Base-by-base conservation (phyloP, 2,797 vertebrate genomes). In the Betta splendens region DNA sequence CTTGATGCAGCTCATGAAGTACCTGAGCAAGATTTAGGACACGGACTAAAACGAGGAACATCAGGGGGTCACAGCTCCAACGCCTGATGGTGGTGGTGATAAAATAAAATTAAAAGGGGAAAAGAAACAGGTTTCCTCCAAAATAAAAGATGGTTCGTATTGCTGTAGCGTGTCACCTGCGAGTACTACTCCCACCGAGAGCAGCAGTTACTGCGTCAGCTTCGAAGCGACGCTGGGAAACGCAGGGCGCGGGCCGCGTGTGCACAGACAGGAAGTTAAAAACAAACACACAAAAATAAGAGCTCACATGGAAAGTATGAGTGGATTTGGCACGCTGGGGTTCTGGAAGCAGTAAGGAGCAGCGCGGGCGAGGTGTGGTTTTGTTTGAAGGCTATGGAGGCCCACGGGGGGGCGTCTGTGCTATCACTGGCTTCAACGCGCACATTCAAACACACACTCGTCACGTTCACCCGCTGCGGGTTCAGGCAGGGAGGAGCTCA, bases 351-450 rank as follows among this genome's bases (percentile, higher is more conserved):
- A 23, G 39, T 49, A 37, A 43, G 45, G 43, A 39, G 35, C 45
- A 26, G 58, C 32, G 33, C 17, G 37, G 47, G 47, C 54, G 12
- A n/a, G 57, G 37, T 72, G 61, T 64, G 61, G 58, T 62, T 39
- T 31, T 52, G 20, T 47, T 48, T 54, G 61, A 53, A 75, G 61
- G 67, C 64, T 70, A n/a, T 35, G 60, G 62, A 16, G 69, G 40
- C 64, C 79, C 57, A 26, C 52, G 58, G 47, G 77, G 77, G 61
- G 60, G 54, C 51, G 65, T 63, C 62, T 80, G 84, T 83, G 81
- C 77, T 79, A 65, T 71, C 55, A 58, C 69, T 17, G 53, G 61
- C 37, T 70, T 31, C 13, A 52, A 54, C 59, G 43, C 64, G 63
- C 62, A 44, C 64, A 58, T 51, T 47, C 39, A n/a, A 17, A 22